Conservation (phyloP, 2,113 vertebrate species). For the Malurus cyaneus region DNA sequence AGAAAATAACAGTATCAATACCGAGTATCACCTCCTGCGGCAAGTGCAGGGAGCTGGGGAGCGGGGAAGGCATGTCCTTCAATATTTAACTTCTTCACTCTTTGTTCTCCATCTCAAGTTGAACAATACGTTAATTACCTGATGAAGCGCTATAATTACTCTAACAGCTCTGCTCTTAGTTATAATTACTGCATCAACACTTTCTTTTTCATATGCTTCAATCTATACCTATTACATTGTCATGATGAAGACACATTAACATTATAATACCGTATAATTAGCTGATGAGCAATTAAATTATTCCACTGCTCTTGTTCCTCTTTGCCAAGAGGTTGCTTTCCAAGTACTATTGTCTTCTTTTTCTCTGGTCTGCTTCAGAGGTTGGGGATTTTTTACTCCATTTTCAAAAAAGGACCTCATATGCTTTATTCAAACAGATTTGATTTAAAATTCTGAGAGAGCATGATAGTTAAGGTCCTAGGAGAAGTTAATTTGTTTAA, state of each 20-base stretch:
- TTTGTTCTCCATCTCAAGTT: conserved; percentile 83
- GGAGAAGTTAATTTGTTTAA: conserved; percentile 27
- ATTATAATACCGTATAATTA: conserved; percentile 92
- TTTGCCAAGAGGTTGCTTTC: conserved; percentile 81
- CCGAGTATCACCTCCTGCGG: background rate
- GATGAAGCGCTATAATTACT: conserved; percentile 94
- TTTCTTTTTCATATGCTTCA: conserved; percentile 80
- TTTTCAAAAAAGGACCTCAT: conserved; percentile 61
- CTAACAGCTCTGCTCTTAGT: conserved; percentile 83
- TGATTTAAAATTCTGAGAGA: conserved; percentile 65
- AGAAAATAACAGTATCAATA: conserved; percentile 56
- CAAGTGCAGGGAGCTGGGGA: conserved; percentile 15
- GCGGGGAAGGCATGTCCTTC: conserved; percentile 81
- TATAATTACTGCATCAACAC: conserved; percentile 86
- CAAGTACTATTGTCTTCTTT: conserved; percentile 78
- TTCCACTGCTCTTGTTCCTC: conserved; percentile 86
- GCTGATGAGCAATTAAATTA: conserved; percentile 95
- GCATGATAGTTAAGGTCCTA: background rate
- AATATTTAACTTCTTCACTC: conserved; percentile 87
- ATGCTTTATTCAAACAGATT: conserved; percentile 63
- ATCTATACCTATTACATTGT: conserved; percentile 87
- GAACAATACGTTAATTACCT: conserved; percentile 91
- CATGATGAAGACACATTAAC: conserved; percentile 91
- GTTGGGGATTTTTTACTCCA: background rate
- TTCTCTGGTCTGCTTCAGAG: conserved; percentile 72